Evolutionary conservation across 2,888 invertebrate genomes (phyloP).

Genomic region (Hymenopus coronatus): DNA sequence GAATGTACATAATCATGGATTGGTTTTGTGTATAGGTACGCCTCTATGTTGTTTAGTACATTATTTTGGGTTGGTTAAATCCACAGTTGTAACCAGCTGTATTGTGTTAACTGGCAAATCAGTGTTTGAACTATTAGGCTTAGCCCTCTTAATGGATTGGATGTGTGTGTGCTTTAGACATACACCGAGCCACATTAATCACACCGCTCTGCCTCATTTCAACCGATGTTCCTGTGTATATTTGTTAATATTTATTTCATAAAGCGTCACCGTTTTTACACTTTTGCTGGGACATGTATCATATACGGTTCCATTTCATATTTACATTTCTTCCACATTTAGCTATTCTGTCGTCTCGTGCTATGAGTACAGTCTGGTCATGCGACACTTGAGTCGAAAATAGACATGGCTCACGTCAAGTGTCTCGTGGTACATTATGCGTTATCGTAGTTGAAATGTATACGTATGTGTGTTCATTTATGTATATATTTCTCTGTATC

Average conservation of each 20-base stretch:
- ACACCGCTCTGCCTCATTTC: neutral
- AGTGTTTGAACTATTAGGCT: neutral
- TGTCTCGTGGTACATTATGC: too few relatives aligned
- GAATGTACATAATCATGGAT: neutral
- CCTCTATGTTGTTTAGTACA: neutral
- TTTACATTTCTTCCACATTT: neutral
- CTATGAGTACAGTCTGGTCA: neutral
- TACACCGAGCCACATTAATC: neutral
- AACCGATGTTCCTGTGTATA: neutral
- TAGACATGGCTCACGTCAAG: neutral
- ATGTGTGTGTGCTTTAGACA: neutral
- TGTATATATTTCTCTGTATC: too few relatives aligned
- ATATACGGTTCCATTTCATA: neutral
- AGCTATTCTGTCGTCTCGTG: neutral
- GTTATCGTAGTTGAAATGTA: too few relatives aligned
- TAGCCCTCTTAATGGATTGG: conserved; percentile 2
- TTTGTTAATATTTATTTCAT: conserved; percentile 10
- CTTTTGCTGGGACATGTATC: neutral
- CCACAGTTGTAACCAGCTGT: neutral
- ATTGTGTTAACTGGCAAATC: neutral
- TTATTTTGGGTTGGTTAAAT: neutral
- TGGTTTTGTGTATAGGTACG: neutral
- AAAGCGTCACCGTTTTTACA: neutral
- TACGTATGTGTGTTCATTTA: too few relatives aligned
- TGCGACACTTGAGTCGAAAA: neutral